Evolutionary conservation across 2,888 invertebrate species (phyloP).

Genomic region (Netelia fuscicornis): DNA sequence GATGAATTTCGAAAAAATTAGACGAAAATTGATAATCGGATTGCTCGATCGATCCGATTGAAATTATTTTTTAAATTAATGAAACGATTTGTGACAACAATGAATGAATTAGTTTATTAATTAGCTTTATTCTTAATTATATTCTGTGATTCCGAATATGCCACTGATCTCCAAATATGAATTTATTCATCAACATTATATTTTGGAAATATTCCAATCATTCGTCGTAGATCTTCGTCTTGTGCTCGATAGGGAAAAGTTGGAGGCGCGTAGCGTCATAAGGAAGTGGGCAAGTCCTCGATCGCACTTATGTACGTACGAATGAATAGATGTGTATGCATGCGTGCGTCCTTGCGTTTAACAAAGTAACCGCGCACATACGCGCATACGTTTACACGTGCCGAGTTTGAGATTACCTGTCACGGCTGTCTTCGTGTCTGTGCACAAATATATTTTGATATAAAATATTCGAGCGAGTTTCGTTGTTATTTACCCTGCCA

Average conservation of each 20-base stretch:
- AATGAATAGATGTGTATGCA: conserved; percentile 57
- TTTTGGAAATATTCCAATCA: conserved; percentile 3
- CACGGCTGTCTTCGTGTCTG: conserved; percentile 83
- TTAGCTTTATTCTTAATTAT: not conserved
- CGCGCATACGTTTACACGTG: conserved; percentile 59
- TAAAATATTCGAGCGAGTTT: conserved; percentile 73
- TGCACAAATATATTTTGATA: conserved; percentile 85
- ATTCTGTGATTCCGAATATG: conserved; percentile 1
- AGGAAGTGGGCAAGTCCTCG: conserved; percentile 37
- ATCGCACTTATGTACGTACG: conserved; percentile 65
- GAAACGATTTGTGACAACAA: not conserved
- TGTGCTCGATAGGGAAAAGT: not conserved
- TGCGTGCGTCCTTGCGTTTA: conserved; percentile 29
- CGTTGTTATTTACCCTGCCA: not conserved
- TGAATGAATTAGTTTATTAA: not conserved
- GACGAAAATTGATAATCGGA: not conserved
- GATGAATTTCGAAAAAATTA: not conserved
- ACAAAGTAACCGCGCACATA: conserved; percentile 50
- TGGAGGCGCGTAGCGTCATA: conserved; percentile 23
- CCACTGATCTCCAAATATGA: not conserved
- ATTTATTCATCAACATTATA: not conserved
- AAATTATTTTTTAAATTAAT: not conserved
- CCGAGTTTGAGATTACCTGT: conserved; percentile 76
- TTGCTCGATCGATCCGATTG: not conserved
- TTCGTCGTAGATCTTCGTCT: not conserved